These are phyloP conservation scores for Varanus komodoensis DNA, from an alignment of 2,113 vertebrate species.

Conservation along the genomic window DNA sequence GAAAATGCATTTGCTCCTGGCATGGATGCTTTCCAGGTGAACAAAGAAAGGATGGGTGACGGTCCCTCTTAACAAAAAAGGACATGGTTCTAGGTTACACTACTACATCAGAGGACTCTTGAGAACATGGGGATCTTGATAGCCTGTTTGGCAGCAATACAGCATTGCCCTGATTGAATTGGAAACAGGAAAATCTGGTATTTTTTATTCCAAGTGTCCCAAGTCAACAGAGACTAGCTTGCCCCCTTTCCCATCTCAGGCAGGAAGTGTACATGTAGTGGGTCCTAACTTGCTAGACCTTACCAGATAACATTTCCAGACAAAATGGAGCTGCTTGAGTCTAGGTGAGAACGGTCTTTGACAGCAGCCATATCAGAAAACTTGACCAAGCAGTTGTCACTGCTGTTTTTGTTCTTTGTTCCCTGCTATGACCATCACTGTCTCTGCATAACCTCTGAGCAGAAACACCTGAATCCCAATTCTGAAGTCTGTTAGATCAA, in stretches of 20 bases:
- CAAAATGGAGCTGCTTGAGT: not conserved
- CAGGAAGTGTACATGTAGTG: not conserved
- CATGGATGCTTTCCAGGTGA: not conserved
- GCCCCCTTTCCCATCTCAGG: not conserved
- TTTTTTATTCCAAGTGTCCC: not conserved
- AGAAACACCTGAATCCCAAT: not conserved
- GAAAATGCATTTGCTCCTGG: not conserved
- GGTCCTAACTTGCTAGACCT: too few relatives aligned
- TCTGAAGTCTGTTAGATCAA: not conserved
- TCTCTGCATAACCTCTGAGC: not conserved
- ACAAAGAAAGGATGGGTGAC: not conserved
- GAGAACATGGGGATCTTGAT: not conserved
- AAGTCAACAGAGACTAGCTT: not conserved
- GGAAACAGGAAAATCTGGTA: not conserved
- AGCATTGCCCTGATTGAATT: not conserved
- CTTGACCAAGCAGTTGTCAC: not conserved
- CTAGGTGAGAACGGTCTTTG: not conserved
- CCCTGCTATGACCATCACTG: not conserved
- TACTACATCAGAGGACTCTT: not conserved
- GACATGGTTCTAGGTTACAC: not conserved
- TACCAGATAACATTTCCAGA: not conserved
- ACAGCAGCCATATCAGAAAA: not conserved
- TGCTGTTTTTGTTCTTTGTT: not conserved
- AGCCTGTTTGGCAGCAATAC: not conserved
- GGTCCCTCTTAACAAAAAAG: not conserved